Base-by-base conservation (phyloP, 2,888 invertebrate genomes). In the Brenthis ino region DNA sequence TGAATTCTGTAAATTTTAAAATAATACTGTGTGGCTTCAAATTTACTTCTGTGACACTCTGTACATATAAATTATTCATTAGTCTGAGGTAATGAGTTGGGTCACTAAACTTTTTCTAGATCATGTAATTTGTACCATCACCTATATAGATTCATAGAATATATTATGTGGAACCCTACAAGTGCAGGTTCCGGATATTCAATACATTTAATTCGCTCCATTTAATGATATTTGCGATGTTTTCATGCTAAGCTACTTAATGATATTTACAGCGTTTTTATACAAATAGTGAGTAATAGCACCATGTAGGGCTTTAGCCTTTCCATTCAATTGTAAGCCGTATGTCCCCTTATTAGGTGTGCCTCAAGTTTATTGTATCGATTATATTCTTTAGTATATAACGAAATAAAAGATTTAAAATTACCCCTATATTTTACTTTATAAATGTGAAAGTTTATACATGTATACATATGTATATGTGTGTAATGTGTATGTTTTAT, bases 141-240 rank as follows among this genome's bases (percentile, higher is more conserved):
- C 50, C 28, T 54, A 28, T 50, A 50, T 28, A 43, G 60, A 28
- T 16, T 16, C 16, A 16, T 16, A 16, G 16, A 16, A 16, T 16
- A 16, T 16, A 16, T 16, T 16, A 16, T 16, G 16, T 16, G 16
- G 16, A 16, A 67, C 37, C 67, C 56, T 61, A 61, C 61, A 57
- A 67, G 63, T 63, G 61, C 50, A 51, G 14, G 24, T 20, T 37
- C 51, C 65, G 24, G 51, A 14, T 24, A 51, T 14, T 43, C 43
- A 65, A 65, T 65, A 58, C 65, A 43, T 53, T 58, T 66, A 66
- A 66, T 66, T 66, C 53, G 53, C 2, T 12, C 51, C 11, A 14
- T 57, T 57, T 65, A 54, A 57, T 65, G 5, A 57, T 37, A 58
- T 58, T 54, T 54, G 28, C 13, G 24, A 20, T 24, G 24, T 13